phyloP scores from a whole-genome alignment of 2,797 vertebrate species.

The Thripadectes ignobilis region DNA sequence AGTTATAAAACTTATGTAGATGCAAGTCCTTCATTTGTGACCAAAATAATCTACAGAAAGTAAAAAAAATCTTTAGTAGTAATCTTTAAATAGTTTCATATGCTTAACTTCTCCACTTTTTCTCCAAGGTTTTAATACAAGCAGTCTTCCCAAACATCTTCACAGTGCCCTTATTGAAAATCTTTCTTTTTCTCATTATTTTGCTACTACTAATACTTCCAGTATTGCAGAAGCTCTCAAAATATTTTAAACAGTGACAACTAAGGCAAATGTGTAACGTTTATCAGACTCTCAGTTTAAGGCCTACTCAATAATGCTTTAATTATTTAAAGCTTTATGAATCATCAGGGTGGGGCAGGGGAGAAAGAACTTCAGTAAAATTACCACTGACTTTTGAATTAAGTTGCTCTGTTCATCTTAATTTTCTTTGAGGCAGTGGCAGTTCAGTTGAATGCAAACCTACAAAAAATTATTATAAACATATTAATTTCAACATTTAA shows the following conservation, averaged over 20 bases:
- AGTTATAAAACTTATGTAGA: not conserved
- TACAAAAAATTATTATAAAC: constrained; percentile 1
- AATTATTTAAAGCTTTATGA: not conserved
- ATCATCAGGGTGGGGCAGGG: not conserved
- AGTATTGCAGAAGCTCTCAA: not conserved
- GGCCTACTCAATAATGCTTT: not conserved
- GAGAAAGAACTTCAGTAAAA: not conserved
- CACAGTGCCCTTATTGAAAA: not conserved
- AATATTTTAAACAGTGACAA: not conserved
- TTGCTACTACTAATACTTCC: not conserved
- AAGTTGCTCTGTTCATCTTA: constrained; percentile 62
- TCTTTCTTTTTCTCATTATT: not conserved
- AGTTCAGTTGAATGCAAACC: constrained; percentile 36
- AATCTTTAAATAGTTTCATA: not conserved
- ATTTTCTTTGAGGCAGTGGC: constrained; percentile 16
- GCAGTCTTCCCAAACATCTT: not conserved
- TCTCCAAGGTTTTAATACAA: not conserved
- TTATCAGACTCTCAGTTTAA: not conserved
- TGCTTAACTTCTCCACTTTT: not conserved
- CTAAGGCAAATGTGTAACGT: not conserved
- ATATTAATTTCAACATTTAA: not conserved
- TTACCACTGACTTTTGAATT: constrained; percentile 53
- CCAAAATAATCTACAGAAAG: not conserved
- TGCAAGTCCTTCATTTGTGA: not conserved
- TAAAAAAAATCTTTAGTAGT: not conserved